Evolutionary conservation across 2,113 vertebrate species (phyloP).

Genomic region (Erpornis zantholeuca): DNA sequence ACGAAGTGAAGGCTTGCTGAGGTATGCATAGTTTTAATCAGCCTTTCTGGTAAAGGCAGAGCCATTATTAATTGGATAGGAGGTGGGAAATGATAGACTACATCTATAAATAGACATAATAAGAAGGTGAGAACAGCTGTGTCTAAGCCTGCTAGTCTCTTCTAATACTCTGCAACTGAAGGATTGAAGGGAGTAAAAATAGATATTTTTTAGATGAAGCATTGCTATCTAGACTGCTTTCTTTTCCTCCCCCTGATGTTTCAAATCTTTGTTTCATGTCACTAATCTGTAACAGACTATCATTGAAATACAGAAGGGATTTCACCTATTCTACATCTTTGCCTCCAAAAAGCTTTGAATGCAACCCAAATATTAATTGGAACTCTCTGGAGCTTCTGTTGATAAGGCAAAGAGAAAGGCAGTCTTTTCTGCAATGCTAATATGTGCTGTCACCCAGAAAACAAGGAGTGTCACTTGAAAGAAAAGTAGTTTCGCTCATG

Average conservation of each 20-base stretch:
- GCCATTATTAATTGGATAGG: conserved; percentile 23
- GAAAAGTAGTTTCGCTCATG: conserved; percentile 60
- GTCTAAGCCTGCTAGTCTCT: conserved; percentile 1
- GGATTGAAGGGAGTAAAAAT: background rate
- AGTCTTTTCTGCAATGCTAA: background rate
- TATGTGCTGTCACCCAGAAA: conserved; percentile 40
- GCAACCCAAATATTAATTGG: background rate
- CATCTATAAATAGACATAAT: conserved; percentile 20
- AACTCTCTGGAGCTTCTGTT: background rate
- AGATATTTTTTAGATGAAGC: background rate
- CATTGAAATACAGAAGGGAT: background rate
- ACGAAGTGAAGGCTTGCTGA: background rate
- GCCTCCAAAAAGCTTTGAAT: background rate
- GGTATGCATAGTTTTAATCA: background rate
- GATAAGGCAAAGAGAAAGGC: background rate
- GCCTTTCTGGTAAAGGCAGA: background rate
- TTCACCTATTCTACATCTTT: background rate
- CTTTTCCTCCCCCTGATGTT: rapidly evolving
- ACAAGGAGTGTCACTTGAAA: conserved; percentile 60
- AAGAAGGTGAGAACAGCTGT: conserved; percentile 8
- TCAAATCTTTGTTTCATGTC: background rate
- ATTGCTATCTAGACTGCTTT: background rate
- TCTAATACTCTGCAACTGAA: background rate
- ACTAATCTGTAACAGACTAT: background rate
- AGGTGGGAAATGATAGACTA: conserved; percentile 33